Evolutionary conservation across 2,797 vertebrate species (phyloP), one percentile per base, ranked within the genome.

Genomic region (Prionace glauca): DNA sequence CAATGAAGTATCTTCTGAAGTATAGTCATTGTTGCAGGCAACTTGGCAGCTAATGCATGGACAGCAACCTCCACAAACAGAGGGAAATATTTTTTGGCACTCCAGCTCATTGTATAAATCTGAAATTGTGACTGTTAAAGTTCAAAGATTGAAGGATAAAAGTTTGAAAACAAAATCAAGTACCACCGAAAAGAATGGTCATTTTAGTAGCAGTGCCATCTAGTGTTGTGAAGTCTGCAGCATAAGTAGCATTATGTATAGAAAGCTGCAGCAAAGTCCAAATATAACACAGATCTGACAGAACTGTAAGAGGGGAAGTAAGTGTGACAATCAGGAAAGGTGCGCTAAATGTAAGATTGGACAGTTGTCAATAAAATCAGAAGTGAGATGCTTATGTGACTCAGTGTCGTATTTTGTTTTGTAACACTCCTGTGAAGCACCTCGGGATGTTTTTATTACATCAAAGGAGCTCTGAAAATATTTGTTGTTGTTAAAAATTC

Each of bases 171-270:
- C 24, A 45, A 24, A 45, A 24, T 20, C 81, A 84, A 22, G 24
- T 24, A 9, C 41, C 81, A 45, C 81, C 41, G 0, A 24, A 41
- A 84, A 45, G 81, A 81, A 41, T 84, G 41, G 81, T 84, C 41
- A 84, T 45, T 84, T 84, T 84, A 84, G 81, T 22, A 45, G 81
- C 41, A 84, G 81, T 84, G 81, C 81, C 81, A 84, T 45, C 81
- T 84, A 45, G 81, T 84, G 81, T 84, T 84, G 1, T 20, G 36
- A 84, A 41, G 18, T 1, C 81, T 24, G 81, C 45, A 84, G 18
- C 36, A 45, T 45, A 84, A 45, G 36, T 84, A 84, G 20, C 24
- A 2, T 4, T 45, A 45, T 0, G 18, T 45, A 41, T 10, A 10
- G 79, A 84, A 84, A 22, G 4, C 79, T 41, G 36, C 20, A 84